Percentiles rank a stretch among this genome's conserved stretches.
Conservation (phyloP, 2,113 vertebrate genomes). For the Oncorhynchus clarkii region DNA sequence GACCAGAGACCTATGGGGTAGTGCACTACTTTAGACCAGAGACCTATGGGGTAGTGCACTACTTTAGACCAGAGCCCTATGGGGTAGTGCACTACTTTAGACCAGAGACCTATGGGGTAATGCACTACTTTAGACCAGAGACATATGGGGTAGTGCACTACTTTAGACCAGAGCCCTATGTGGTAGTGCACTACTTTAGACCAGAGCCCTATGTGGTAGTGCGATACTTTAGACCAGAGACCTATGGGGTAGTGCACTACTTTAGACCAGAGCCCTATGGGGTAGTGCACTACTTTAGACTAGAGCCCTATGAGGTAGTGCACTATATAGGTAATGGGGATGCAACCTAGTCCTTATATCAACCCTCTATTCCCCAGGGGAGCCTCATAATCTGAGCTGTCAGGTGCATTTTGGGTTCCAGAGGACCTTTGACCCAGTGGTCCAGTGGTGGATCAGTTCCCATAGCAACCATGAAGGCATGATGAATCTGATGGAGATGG, state of each 20-base stretch:
- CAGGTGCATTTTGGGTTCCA: conserved; percentile 75
- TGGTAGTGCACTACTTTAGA: conserved; percentile 11
- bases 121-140: conserved; percentile 12
- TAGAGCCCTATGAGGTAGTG: too few species aligned
- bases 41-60: not conserved
- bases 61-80: not conserved
- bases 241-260: conserved; percentile 1
- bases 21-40: conserved; percentile 10
- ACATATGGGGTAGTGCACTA: not conserved
- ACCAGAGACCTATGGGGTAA: not conserved
- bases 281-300: conserved; percentile 12
- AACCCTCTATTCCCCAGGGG: conserved; percentile 59
- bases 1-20: not conserved
- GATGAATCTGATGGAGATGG: conserved; percentile 31
- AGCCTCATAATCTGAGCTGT: conserved; percentile 72
- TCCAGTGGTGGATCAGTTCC: conserved; percentile 73
- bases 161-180: not conserved
- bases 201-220: not conserved
- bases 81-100: conserved; percentile 11
- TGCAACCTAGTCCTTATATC: too few species aligned
- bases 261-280: not conserved
- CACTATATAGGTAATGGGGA: too few species aligned
- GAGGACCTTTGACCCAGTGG: conserved; percentile 20
- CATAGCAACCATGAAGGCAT: conserved; percentile 31
- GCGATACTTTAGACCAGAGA: conserved; percentile 6